phyloP scores from a whole-genome alignment of 1,140 invertebrate species.

The Apis laboriosa region DNA sequence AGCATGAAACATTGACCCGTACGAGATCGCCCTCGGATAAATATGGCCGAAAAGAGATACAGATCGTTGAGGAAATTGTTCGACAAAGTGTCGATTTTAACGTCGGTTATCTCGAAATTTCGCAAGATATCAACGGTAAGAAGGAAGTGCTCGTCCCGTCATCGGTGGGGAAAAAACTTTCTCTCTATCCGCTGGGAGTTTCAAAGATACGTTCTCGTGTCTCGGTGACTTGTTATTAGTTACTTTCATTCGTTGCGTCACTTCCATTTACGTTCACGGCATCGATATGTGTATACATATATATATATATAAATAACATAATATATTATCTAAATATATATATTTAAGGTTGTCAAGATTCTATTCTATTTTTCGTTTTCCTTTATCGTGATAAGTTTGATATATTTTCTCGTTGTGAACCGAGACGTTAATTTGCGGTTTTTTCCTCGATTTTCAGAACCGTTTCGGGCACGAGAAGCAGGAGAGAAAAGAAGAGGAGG shows the following conservation, averaged over 20 bases:
- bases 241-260: slow-evolving; percentile 63
- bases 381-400: no score
- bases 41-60: slow-evolving; percentile 1
- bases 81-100: background rate
- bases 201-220: slow-evolving; percentile 17
- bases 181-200: background rate
- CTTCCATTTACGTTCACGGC: slow-evolving; percentile 2
- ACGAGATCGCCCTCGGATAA: background rate
- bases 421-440: slow-evolving; percentile 4
- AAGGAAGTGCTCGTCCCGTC: background rate
- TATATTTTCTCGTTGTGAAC: no score
- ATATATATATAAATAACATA: no score
- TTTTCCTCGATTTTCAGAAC: slow-evolving; percentile 62
- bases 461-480: slow-evolving; percentile 68
- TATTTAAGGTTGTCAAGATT: no score
- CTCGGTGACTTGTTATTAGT: slow-evolving; percentile 34
- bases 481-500: slow-evolving; percentile 68
- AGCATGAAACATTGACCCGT: background rate
- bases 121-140: slow-evolving; percentile 46
- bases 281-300: background rate
- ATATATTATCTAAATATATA: no score
- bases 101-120: slow-evolving; percentile 21
- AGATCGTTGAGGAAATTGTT: background rate
- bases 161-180: slow-evolving; percentile 1
- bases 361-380: no score